A percentile compares a stretch with the other conserved stretches of the same genome.
phyloP scores from a whole-genome alignment of 2,113 vertebrate species.

The Onychostruthus taczanowskii region DNA sequence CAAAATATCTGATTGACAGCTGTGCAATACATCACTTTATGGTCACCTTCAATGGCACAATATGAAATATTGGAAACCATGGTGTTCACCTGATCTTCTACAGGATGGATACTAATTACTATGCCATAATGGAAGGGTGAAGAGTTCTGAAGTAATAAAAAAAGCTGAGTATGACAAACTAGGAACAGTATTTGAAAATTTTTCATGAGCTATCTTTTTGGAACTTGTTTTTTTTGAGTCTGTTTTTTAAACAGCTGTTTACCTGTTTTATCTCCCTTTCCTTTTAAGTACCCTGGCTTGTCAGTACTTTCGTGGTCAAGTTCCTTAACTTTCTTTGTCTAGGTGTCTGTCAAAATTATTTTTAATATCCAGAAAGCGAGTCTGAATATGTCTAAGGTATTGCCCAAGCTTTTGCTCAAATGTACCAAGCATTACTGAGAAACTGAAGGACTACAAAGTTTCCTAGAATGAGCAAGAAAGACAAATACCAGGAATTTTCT shows the following conservation, averaged over 20 bases:
- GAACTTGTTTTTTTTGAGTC: neutral
- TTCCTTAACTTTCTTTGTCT: neutral
- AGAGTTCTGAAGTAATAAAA: neutral
- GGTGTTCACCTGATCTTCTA: neutral
- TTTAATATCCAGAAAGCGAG: neutral
- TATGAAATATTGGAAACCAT: neutral
- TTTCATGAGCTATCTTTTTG: neutral
- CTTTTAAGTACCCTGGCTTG: neutral
- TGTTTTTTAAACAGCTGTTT: neutral
- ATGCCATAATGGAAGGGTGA: neutral
- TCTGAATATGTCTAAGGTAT: neutral
- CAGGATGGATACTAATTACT: neutral
- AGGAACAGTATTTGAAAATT: neutral
- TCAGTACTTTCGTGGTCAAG: neutral
- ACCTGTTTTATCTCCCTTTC: neutral
- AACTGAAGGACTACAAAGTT: neutral
- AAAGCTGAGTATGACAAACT: neutral
- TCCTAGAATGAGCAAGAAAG: neutral
- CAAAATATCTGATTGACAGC: neutral
- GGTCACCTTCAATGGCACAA: neutral
- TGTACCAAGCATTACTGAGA: neutral
- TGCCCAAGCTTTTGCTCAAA: neutral
- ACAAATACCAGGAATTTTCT: neutral
- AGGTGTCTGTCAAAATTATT: neutral
- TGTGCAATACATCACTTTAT: neutral